Percentiles rank a stretch among this genome's conserved stretches.
Conservation (phyloP, 2,113 vertebrate species). For the Pedionomus torquatus region DNA sequence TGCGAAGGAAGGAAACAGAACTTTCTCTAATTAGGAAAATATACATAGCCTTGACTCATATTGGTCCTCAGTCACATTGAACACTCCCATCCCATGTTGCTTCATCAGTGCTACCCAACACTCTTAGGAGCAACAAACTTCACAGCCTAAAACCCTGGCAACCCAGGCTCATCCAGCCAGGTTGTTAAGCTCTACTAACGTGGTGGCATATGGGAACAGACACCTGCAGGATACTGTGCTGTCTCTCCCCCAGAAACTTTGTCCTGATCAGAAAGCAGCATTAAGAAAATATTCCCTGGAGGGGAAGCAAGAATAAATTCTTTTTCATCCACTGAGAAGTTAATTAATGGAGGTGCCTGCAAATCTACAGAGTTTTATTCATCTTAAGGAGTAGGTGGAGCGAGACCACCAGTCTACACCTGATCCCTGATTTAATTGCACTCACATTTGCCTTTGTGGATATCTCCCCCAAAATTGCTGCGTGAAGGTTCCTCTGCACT, state of each 20-base stretch:
- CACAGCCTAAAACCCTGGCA: neutral
- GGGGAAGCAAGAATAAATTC: neutral
- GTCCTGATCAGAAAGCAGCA: neutral
- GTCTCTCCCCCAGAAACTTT: neutral
- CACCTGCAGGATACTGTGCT: neutral
- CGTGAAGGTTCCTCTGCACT: neutral
- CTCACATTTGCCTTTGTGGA: neutral
- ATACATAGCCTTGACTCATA: neutral
- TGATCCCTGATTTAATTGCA: neutral
- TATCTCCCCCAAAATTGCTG: neutral
- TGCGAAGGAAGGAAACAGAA: neutral
- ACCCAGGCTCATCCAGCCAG: fast-evolving
- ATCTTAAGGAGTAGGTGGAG: neutral
- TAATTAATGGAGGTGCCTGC: neutral
- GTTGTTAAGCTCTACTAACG: neutral
- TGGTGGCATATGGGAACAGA: neutral
- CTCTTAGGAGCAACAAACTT: neutral
- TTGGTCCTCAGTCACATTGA: neutral
- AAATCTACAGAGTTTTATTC: neutral
- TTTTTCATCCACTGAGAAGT: neutral
- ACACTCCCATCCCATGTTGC: fast-evolving
- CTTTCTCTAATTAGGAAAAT: neutral
- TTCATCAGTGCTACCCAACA: fast-evolving
- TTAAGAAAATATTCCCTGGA: neutral
- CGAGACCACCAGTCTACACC: neutral